Conservation (phyloP, 2,113 vertebrate genomes). For the Marcusenius ussheri region DNA sequence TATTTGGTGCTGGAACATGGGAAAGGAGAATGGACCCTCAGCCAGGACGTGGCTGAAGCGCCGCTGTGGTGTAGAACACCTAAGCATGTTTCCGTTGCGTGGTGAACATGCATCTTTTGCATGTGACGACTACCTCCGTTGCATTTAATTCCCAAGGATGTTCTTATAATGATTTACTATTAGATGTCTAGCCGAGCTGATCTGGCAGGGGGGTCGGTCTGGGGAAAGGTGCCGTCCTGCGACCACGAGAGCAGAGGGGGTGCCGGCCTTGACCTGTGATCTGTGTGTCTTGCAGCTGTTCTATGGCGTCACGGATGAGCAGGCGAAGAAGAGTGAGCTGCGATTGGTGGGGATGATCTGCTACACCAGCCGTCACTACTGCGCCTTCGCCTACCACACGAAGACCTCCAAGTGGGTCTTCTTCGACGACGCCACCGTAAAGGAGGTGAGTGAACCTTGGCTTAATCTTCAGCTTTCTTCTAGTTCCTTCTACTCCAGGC, state of each 20-base stretch:
- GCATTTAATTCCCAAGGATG: neutral
- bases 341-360: constrained; percentile 92
- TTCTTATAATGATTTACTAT: neutral
- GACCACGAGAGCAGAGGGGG: neutral
- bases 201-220: neutral
- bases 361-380: constrained; percentile 90
- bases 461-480: neutral
- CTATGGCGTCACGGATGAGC: constrained; percentile 89
- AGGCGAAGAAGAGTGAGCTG: constrained; percentile 83
- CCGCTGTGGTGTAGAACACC: neutral
- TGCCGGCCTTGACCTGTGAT: neutral
- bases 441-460: constrained; percentile 71
- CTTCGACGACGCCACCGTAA: constrained; percentile 96
- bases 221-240: neutral
- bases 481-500: neutral
- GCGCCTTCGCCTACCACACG: constrained; percentile 91
- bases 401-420: constrained; percentile 94
- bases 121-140: neutral
- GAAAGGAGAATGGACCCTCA: neutral
- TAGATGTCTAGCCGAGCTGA: neutral
- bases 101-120: neutral
- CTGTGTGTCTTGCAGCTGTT: constrained; percentile 70
- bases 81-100: neutral
- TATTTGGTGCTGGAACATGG: constrained; percentile 27
- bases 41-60: neutral